These are phyloP conservation scores for Bilobella aurantiaca DNA, from an alignment of 1,140 invertebrate species.

Conservation along the genomic window DNA sequence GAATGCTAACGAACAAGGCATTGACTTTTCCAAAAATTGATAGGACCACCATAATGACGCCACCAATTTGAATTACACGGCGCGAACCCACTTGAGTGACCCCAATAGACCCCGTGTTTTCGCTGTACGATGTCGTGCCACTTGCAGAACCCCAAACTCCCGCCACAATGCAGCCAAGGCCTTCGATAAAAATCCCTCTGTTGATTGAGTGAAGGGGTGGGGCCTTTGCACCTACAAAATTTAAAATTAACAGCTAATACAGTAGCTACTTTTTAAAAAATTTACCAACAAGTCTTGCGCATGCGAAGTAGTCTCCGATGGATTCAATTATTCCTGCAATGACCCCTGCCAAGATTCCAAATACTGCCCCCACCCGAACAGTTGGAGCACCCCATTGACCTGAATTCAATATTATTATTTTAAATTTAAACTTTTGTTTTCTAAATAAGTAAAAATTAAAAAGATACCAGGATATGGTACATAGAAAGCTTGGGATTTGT, in stretches of 20 bases:
- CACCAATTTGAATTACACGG: conserved; percentile 65
- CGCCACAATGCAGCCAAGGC: conserved; percentile 66
- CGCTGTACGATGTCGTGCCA: conserved; percentile 65
- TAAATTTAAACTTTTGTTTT: not conserved
- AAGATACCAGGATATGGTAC: conserved; percentile 46
- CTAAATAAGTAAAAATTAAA: not conserved
- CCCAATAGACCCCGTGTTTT: conserved; percentile 69
- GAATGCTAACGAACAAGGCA: conserved; percentile 74
- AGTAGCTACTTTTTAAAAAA: not conserved
- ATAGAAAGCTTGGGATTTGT: conserved; percentile 68
- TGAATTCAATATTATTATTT: conserved; percentile 35
- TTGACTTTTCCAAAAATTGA: conserved; percentile 71
- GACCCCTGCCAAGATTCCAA: conserved; percentile 72
- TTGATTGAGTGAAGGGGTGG: conserved; percentile 46
- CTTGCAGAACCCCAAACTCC: conserved; percentile 50
- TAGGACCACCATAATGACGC: conserved; percentile 63
- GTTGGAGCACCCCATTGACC: conserved; percentile 77
- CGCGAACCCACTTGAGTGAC: conserved; percentile 21
- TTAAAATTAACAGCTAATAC: not conserved
- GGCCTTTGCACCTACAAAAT: conserved; percentile 4
- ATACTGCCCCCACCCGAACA: conserved; percentile 56
- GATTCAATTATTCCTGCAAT: conserved; percentile 74
- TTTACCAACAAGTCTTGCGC: conserved; percentile 63
- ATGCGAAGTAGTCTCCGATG: conserved; percentile 76
- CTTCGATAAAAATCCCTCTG: conserved; percentile 71